phyloP scores from a whole-genome alignment of 2,888 invertebrate species.

The Tipula lateralis region DNA sequence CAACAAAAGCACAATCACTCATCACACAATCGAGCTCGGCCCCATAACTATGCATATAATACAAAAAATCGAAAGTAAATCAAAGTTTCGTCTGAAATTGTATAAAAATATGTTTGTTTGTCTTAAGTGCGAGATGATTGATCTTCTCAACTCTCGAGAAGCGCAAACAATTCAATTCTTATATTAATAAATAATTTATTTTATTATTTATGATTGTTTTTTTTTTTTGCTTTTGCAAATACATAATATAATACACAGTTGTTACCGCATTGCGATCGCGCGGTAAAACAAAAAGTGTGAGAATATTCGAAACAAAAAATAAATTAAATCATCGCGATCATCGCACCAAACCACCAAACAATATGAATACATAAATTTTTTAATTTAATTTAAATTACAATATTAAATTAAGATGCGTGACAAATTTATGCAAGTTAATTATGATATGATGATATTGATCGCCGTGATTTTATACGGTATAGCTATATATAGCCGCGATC shows the following conservation, averaged over 20 bases:
- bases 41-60: not conserved
- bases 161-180: constrained; percentile 1
- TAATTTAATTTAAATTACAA: not conserved
- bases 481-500: too few relatives aligned
- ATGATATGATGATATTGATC: not conserved
- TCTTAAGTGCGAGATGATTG: constrained; percentile 19
- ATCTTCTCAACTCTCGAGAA: not conserved
- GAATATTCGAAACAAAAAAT: not conserved
- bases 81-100: not conserved
- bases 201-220: not conserved
- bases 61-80: not conserved
- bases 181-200: not conserved
- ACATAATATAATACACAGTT: not conserved
- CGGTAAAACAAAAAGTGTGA: not conserved
- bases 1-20: not conserved
- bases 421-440: not conserved
- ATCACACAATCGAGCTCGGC: not conserved
- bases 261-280: not conserved
- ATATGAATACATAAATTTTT: too few relatives aligned
- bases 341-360: not conserved
- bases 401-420: not conserved
- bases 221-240: not conserved
- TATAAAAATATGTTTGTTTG: not conserved
- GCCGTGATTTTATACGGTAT: not conserved
- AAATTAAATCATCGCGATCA: not conserved